Base-by-base conservation (phyloP, 2,888 invertebrate genomes). In the Hesperia comma region DNA sequence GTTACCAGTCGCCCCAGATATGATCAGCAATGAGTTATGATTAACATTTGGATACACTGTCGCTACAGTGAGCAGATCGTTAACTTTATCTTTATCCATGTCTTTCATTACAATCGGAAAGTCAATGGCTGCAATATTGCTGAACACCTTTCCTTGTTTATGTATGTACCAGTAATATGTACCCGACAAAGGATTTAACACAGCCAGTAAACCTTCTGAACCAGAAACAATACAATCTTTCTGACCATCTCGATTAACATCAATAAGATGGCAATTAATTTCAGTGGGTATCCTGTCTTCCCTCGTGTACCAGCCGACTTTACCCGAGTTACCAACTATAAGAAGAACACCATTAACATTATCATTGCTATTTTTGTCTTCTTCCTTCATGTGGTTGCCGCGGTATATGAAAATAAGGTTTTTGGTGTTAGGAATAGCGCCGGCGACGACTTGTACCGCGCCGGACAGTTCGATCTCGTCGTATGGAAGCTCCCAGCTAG, bases 161-260 rank as follows among this genome's bases (percentile, higher is more conserved):
- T 93, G 95, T 69, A 93, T 93, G 77, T 93, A 93, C 94, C 94
- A 94, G 74, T 88, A 93, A 79, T 92, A 93, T 77, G 94, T 94
- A 70, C 87, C 93, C 0, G 88, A 92, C n/a, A 89, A 73, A 6
- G 91, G 90, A 75, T 94, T 94, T 79, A 86, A 83, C 66, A 94
- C 94, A 74, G 86, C 94, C 68, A 93, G 79, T 12, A 92, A 74
- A 0, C 96, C 96, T 71, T 94, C 94, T 40, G 95, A 94, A 21
- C 96, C 96, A 17, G 95, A 93, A 6, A 97, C 94, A 63, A 97
- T 90, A 74, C 97, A 97, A 77, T 97, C 96, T 12, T 95, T 94
- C 63, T 94, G 94, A 10, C 95, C 95, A 79, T 96, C 95, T 61
- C 88, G 93, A 81, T 96, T 95, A 0, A 95, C 94, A 87, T 97